Percentiles rank a stretch among this genome's conserved stretches.
Evolutionary conservation across 1,140 invertebrate species (phyloP).

Genomic region (Batillaria attramentaria): DNA sequence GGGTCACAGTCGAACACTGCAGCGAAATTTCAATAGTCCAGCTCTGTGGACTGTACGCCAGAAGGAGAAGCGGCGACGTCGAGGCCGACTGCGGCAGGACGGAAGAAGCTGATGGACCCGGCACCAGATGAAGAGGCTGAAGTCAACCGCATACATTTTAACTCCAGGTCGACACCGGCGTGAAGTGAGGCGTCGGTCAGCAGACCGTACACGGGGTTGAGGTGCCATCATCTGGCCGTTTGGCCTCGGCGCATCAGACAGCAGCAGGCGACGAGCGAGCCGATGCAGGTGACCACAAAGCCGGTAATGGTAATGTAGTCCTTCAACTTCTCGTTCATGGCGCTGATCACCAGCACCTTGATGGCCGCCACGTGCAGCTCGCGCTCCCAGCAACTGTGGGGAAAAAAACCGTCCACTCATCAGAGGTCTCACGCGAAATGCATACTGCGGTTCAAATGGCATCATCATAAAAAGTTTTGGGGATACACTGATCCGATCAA

Average conservation of each 20-base stretch:
- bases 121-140: too few species aligned
- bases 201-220: not conserved
- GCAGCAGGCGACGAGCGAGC: constrained; percentile 38
- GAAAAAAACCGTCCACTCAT: too few species aligned
- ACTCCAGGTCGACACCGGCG: not conserved
- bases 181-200: not conserved
- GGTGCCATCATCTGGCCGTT: constrained; percentile 9
- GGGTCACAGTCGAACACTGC: too few species aligned
- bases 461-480: too few species aligned
- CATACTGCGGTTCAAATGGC: too few species aligned
- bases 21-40: too few species aligned
- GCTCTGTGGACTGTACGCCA: too few species aligned
- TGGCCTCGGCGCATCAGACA: constrained; percentile 41
- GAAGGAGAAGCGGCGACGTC: not conserved
- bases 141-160: not conserved
- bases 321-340: constrained; percentile 73
- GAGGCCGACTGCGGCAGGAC: not conserved
- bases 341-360: constrained; percentile 74
- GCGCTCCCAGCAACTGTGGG: constrained; percentile 81
- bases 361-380: constrained; percentile 76
- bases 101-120: not conserved
- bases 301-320: constrained; percentile 68
- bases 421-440: too few species aligned
- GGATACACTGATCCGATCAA: too few species aligned
- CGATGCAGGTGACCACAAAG: constrained; percentile 43